Conservation (phyloP, 2,797 vertebrate genomes). For the Centropyge bicolor region DNA sequence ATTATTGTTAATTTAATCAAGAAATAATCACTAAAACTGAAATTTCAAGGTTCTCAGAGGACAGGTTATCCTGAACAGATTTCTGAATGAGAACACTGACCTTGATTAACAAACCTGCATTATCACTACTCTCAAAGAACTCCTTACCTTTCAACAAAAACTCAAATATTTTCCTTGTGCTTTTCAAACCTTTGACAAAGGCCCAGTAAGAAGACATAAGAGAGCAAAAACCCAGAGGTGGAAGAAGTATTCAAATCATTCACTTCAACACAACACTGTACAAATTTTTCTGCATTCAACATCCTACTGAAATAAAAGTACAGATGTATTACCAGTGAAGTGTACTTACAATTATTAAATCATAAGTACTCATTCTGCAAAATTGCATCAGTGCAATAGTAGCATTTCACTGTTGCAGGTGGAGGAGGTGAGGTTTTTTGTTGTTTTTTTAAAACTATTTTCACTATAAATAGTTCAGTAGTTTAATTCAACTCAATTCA, state of each 20-base stretch:
- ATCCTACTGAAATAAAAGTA: background rate
- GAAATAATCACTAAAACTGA: background rate
- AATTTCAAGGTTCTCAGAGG: background rate
- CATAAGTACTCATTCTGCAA: too few species aligned
- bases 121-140: background rate
- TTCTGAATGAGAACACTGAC: background rate
- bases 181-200: background rate
- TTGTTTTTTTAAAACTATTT: too few species aligned
- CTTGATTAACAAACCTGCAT: conserved; percentile 1
- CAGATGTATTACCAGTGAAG: background rate
- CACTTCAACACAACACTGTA: background rate
- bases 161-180: background rate
- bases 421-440: too few species aligned
- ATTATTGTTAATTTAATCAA: background rate
- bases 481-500: too few species aligned
- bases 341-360: background rate
- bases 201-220: background rate
- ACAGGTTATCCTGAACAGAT: background rate
- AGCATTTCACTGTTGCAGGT: background rate
- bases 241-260: background rate
- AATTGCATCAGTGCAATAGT: too few species aligned
- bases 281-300: background rate
- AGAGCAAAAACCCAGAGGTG: background rate
- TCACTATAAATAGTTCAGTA: too few species aligned
- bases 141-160: background rate